A percentile compares a stretch with the other conserved stretches of the same genome.
Conservation (phyloP, 2,113 vertebrate genomes). For the Tragulus kanchil region DNA sequence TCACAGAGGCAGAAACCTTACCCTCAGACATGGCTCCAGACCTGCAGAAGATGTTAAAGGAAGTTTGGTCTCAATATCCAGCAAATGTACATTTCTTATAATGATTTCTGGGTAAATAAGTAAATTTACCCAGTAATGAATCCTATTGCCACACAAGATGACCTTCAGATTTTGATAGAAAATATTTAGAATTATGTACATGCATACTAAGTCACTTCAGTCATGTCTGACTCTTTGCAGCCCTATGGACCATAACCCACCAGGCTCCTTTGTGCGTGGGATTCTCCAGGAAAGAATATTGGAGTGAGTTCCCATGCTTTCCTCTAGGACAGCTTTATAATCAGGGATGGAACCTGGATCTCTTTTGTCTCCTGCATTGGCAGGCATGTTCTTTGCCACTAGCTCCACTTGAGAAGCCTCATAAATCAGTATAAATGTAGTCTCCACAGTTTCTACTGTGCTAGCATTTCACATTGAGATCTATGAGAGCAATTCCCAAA, state of each 20-base stretch:
- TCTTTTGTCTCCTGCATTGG: too few species aligned
- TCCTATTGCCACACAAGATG: not conserved
- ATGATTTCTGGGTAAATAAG: not conserved
- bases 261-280: too few species aligned
- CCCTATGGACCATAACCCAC: too few species aligned
- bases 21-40: not conserved
- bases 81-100: not conserved
- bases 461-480: not conserved
- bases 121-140: not conserved
- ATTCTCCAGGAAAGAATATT: too few species aligned
- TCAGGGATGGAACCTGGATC: too few species aligned
- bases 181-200: not conserved
- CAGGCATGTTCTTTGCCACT: too few species aligned
- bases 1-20: not conserved
- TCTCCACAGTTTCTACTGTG: not conserved
- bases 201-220: too few species aligned
- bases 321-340: too few species aligned
- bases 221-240: too few species aligned
- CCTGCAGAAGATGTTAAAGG: not conserved
- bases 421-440: not conserved
- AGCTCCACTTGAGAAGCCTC: not conserved
- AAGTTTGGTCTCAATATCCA: not conserved
- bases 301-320: too few species aligned
- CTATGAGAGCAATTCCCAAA: not conserved
- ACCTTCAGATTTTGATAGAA: not conserved